Base-by-base conservation (phyloP, 1,140 invertebrate species). In the Lepidurus apus region DNA sequence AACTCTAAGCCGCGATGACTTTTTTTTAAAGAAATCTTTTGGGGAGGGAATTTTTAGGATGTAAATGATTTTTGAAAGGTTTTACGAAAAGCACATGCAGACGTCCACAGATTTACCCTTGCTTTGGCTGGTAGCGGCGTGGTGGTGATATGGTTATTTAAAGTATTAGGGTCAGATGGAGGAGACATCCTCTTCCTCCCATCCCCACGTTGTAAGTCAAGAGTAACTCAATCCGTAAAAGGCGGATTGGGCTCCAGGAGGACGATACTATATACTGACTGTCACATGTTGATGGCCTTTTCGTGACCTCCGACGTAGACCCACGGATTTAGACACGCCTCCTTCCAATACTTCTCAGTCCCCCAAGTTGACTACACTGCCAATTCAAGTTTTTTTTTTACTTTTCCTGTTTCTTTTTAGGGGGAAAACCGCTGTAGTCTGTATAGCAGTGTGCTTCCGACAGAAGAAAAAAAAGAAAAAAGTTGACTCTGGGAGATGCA, bases 151-250 rank as follows among this genome's bases (percentile, higher is more conserved):
- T 17, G 53, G 53, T 65, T 65, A n/a, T n/a, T 65, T 65, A 65
- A 65, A 65, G 53, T 65, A 65, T 65, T 65, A 65, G 53, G 53
- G 53, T 65, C 53, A 65, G 53, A 65, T 65, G 53, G 53, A 65
- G 53, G 21, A 65, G 53, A 65, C 53, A 65, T 65, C 53, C 53
- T 65, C 53, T 65, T 65, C 53, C 53, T 65, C 53, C 53, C 53
- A 21, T 65, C 53, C 21, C 53, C 53, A 21, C 53, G 53, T 21
- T 65, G 53, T 17, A 65, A 65, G 53, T 65, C 53, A 65, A 65
- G 53, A 65, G 53, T 65, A 65, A 65, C 53, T 65, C 53, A 65
- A 65, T 65, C 53, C 53, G n/a, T 65, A 65, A 65, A 65, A 65
- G 53, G 53, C 53, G 53, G 53, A 65, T 65, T 65, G 17, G 17